Percentiles rank a stretch among this genome's conserved stretches.
These are phyloP conservation scores for Eumerus sabulonum DNA, from an alignment of 2,888 invertebrate genomes.

Conservation along the genomic window DNA sequence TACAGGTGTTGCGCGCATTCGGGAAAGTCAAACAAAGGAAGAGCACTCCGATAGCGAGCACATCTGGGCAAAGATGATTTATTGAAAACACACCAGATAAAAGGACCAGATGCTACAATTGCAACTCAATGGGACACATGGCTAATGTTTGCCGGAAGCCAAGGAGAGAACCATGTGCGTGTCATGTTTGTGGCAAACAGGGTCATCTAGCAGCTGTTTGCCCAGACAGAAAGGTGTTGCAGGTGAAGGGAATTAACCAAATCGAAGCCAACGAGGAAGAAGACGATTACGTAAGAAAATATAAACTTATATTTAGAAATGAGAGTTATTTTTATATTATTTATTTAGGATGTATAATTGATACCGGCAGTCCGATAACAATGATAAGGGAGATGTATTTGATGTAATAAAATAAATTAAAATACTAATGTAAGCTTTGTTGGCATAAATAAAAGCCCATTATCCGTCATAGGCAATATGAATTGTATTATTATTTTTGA, in stretches of 20 bases:
- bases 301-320: slow-evolving; percentile 1
- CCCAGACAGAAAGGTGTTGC: neutral
- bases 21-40: slow-evolving; percentile 1
- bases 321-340: slow-evolving; percentile 7
- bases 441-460: slow-evolving; percentile 13
- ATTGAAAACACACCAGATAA: neutral
- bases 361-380: slow-evolving; percentile 20
- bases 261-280: slow-evolving; percentile 1
- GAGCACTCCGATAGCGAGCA: neutral
- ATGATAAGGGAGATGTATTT: slow-evolving; percentile 11
- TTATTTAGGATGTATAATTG: slow-evolving; percentile 11
- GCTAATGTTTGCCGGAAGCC: slow-evolving; percentile 25
- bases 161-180: slow-evolving; percentile 33
- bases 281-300: slow-evolving; percentile 15
- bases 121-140: slow-evolving; percentile 31
- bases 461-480: neutral
- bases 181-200: slow-evolving; percentile 26
- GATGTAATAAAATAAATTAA: neutral
- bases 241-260: neutral
- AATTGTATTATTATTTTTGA: slow-evolving; percentile 5
- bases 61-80: slow-evolving; percentile 2
- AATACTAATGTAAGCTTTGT: neutral
- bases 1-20: neutral
- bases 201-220: slow-evolving; percentile 23
- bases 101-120: slow-evolving; percentile 29